Conservation (phyloP, 2,113 vertebrate genomes). For the Bungarus multicinctus region DNA sequence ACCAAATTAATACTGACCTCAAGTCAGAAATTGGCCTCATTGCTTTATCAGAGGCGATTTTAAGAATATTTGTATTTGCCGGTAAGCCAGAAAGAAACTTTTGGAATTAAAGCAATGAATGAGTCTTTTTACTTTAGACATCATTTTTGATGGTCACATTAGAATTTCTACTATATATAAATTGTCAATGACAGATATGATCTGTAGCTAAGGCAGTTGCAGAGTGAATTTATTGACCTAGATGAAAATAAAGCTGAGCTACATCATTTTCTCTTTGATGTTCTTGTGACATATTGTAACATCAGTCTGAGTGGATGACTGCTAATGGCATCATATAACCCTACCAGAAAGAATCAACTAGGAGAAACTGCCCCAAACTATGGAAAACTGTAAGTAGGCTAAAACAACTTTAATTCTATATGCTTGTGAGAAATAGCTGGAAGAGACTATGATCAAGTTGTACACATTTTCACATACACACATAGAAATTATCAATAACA, state of each 20-base stretch:
- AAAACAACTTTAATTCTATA: not conserved
- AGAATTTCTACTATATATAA: not conserved
- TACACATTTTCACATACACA: not conserved
- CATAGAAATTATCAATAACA: not conserved
- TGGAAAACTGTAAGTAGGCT: not conserved
- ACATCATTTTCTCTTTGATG: not conserved
- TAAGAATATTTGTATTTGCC: not conserved
- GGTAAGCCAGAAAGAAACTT: not conserved
- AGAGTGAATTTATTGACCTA: not conserved
- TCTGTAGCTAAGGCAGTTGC: not conserved
- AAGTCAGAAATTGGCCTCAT: not conserved
- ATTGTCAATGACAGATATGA: not conserved
- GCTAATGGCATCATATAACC: not conserved
- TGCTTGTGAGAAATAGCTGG: not conserved
- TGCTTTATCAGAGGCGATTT: not conserved
- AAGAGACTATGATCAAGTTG: not conserved
- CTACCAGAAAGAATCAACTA: not conserved
- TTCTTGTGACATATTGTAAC: not conserved
- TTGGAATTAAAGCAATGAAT: not conserved
- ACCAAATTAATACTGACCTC: not conserved
- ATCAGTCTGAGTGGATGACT: not conserved
- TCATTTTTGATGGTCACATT: not conserved
- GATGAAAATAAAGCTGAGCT: not conserved
- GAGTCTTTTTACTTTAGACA: not conserved
- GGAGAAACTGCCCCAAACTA: not conserved